A percentile compares a stretch with the other conserved stretches of the same genome.
Conservation (phyloP, 2,797 vertebrate species). For the Picus viridis region DNA sequence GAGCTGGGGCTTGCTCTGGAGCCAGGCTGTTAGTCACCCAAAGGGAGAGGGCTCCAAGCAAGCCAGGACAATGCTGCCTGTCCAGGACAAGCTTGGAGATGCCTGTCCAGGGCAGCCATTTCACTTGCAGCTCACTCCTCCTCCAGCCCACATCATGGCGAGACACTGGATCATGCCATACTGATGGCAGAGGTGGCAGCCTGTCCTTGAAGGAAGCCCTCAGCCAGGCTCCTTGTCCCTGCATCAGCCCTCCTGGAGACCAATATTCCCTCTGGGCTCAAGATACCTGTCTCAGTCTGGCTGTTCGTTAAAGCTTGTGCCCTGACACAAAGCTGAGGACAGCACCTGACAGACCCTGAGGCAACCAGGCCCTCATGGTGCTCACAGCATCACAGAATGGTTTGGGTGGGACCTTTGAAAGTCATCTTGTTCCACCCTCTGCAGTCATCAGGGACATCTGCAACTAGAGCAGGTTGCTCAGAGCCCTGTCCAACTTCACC, state of each 20-base stretch:
- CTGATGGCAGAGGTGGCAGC: not conserved
- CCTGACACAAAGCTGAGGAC: not conserved
- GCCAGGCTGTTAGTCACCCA: not conserved
- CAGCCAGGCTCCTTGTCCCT: not conserved
- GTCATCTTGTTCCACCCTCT: too few relatives aligned
- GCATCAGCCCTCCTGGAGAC: not conserved
- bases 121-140: not conserved
- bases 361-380: too few relatives aligned
- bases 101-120: too few relatives aligned
- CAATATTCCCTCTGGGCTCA: not conserved
- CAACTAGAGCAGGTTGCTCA: too few relatives aligned
- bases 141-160: not conserved
- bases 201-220: not conserved
- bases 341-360: too few relatives aligned
- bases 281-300: not conserved
- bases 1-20: not conserved
- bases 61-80: not conserved
- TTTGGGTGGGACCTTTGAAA: too few relatives aligned
- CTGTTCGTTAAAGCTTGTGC: not conserved
- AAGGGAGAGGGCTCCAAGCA: fast-evolving
- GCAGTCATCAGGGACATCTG: too few relatives aligned
- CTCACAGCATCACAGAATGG: too few relatives aligned
- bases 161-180: too few relatives aligned
- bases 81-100: not conserved
- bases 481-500: too few relatives aligned